Base-by-base conservation (phyloP, 1,140 invertebrate species). In the Chrysopa pallens region DNA sequence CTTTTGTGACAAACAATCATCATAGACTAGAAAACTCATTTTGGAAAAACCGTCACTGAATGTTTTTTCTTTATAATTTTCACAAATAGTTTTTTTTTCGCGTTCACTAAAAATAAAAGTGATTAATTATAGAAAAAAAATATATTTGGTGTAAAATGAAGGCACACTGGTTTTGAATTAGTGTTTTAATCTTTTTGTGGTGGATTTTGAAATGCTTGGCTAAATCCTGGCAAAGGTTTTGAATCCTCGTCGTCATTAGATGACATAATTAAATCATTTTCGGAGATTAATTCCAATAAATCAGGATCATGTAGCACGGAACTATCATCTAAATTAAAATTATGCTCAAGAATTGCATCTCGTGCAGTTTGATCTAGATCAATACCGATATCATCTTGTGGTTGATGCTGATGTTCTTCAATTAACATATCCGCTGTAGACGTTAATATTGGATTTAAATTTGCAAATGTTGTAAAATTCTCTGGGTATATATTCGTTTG, bases 171-270 rank as follows among this genome's bases (percentile, higher is more conserved):
- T 23, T 23, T 23, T 23, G 17, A 23, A 23, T 23, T 23, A 23
- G 17, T 23, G 17, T 23, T 23, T 23, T 23, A 23, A 23, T 23
- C 17, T 23, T 23, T 23, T 23, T 23, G 51, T 38, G 52, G 56
- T 31, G 53, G 57, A 28, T 52, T 45, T 44, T 59, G 56, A 47
- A 59, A 59, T 11, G 55, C 57, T 43, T 59, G 49, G 50, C 52
- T 56, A 47, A 59, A 59, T 11, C 49, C 56, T 23, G 57, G 57
- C 41, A 59, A 38, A 13, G 55, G 56, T 39, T 54, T 42, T 48
- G 54, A 58, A 12, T 52, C 48, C 14, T 55, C 53, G 39, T 53
- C 57, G 5, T 41, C 40, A 6, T 12, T 33, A 6, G 31, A 11
- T 11, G 31, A 12, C 8, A 17, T 23, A 27, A 39, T 8, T 29